Conservation (phyloP, 1,140 invertebrate genomes). For the Scylla paramamosain region DNA sequence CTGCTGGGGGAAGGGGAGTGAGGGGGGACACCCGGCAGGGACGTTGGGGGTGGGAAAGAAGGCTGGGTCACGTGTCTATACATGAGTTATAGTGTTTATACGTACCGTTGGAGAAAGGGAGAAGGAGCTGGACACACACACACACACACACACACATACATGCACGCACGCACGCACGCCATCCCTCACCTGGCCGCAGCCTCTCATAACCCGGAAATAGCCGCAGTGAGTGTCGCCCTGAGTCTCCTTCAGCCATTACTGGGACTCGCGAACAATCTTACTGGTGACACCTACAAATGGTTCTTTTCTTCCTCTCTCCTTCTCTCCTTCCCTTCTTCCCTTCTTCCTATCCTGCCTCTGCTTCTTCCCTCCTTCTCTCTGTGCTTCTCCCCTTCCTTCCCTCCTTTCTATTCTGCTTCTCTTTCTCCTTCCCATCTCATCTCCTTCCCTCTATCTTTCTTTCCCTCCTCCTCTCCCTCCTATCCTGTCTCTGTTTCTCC, state of each 20-base stretch:
- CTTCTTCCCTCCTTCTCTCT: too few relatives aligned
- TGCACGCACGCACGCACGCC: neutral
- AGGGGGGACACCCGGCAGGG: neutral
- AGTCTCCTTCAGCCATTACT: neutral
- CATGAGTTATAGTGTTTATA: neutral
- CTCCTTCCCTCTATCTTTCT: too few relatives aligned
- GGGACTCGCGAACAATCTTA: neutral
- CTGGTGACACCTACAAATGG: neutral
- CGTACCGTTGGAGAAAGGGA: neutral
- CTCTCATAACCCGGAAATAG: constrained; percentile 4
- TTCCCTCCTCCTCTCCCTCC: too few relatives aligned
- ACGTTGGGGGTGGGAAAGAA: too few relatives aligned
- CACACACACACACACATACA: neutral
- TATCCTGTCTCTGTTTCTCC: too few relatives aligned
- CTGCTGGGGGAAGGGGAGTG: neutral
- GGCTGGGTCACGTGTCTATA: neutral
- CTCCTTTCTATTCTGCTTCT: too few relatives aligned
- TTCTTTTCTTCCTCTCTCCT: neutral
- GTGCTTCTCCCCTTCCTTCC: too few relatives aligned
- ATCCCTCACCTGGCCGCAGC: neutral
- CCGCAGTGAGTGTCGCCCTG: neutral
- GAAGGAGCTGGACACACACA: neutral
- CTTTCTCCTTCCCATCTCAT: too few relatives aligned
- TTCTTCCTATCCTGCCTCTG: neutral
- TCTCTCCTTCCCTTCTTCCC: neutral